A percentile compares a stretch with the other conserved stretches of the same genome.
Evolutionary conservation across 64 coral and sea anemone genomes (phyloP).

Genomic region (Actinia equina): DNA sequence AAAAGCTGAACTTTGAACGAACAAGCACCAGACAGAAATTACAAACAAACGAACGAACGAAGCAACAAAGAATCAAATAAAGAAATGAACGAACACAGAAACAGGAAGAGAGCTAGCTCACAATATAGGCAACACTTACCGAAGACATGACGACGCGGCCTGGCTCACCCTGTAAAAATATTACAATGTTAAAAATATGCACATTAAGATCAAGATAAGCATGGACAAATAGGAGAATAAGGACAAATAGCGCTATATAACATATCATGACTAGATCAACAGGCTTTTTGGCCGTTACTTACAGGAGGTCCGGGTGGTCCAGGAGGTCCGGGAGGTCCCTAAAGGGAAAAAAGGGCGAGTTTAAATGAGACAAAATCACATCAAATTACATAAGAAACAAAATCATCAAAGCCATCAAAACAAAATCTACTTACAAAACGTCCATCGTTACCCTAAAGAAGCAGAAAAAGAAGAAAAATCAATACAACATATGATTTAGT

Average conservation of each 20-base stretch:
- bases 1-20: too few species aligned
- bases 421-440: conserved; percentile 15
- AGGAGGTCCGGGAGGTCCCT: conserved; percentile 54
- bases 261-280: background rate
- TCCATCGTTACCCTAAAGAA: conserved; percentile 50
- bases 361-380: background rate
- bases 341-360: background rate
- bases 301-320: conserved; percentile 42
- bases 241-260: background rate
- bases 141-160: conserved; percentile 12
- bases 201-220: background rate
- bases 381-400: background rate
- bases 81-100: too few species aligned
- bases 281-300: background rate
- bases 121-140: background rate
- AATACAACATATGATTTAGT: background rate
- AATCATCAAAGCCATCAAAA: background rate
- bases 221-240: background rate
- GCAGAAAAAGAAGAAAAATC: background rate
- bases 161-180: background rate
- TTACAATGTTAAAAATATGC: background rate
- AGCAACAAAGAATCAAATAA: background rate
- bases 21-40: too few species aligned
- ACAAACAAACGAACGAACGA: background rate
- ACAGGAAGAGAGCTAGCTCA: too few species aligned